A percentile compares a stretch with the other conserved stretches of the same genome.
phyloP scores from a whole-genome alignment of 2,113 vertebrate genomes.

The Lampris megalopsis region DNA sequence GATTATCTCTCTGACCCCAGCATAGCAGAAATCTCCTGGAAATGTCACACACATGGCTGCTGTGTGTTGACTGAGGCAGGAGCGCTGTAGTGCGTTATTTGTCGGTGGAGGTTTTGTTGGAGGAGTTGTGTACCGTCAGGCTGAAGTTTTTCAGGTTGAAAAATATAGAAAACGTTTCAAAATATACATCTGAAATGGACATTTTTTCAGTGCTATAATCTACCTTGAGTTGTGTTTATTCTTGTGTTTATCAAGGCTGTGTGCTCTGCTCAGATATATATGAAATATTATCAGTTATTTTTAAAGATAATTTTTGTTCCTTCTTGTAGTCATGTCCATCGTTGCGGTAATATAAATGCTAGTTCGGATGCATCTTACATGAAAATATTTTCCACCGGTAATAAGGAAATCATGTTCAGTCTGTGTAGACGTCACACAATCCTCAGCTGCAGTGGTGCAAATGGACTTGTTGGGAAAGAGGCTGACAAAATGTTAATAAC shows the following conservation, averaged over 20 bases:
- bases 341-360: neutral
- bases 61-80: neutral
- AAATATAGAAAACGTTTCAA: neutral
- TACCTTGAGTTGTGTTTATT: too few species aligned
- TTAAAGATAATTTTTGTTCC: conserved; percentile 8
- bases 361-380: neutral
- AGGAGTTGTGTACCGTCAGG: too few species aligned
- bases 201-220: too few species aligned
- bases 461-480: too few species aligned
- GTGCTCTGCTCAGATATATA: conserved; percentile 15
- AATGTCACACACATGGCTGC: conserved; percentile 9
- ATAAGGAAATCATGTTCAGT: too few species aligned
- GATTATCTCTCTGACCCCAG: conserved; percentile 66
- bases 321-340: conserved; percentile 1
- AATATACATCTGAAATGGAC: too few species aligned
- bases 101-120: too few species aligned
- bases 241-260: too few species aligned
- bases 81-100: too few species aligned
- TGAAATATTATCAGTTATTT: conserved; percentile 3
- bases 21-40: conserved; percentile 56
- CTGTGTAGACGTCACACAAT: too few species aligned
- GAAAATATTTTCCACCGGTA: neutral
- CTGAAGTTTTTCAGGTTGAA: neutral
- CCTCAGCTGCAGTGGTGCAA: too few species aligned
- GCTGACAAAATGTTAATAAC: too few species aligned